A percentile compares a stretch with the other conserved stretches of the same genome.
These are phyloP conservation scores for Scaptodrosophila lebanonensis DNA, from an alignment of 1,140 invertebrate genomes.

Conservation along the genomic window DNA sequence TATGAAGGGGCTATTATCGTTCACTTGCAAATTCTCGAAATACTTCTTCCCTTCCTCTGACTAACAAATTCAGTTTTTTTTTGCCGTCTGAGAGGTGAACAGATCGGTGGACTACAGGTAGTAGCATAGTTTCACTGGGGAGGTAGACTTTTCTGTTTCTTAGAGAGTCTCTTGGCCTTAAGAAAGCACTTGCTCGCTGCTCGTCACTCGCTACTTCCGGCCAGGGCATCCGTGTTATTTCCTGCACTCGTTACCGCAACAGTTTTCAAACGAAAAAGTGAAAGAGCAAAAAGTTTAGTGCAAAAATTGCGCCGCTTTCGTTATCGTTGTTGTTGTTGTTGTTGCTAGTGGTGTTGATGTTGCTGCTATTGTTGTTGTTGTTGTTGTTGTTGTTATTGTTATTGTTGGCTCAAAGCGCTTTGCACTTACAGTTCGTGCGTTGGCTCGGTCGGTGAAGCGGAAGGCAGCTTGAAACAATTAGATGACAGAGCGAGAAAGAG, in stretches of 20 bases:
- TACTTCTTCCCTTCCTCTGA: too few species aligned
- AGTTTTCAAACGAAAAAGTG: slow-evolving; percentile 42
- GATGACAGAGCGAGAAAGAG: not conserved
- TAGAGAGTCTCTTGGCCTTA: too few species aligned
- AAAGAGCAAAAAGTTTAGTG: slow-evolving; percentile 63
- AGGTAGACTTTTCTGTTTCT: too few species aligned
- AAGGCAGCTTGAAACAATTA: slow-evolving; percentile 45
- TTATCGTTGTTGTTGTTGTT: not conserved
- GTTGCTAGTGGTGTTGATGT: not conserved
- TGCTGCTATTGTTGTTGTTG: slow-evolving; percentile 2
- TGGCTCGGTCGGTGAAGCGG: slow-evolving; percentile 48
- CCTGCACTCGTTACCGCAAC: slow-evolving; percentile 39
- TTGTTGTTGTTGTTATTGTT: slow-evolving; percentile 10
- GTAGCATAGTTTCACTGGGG: too few species aligned
- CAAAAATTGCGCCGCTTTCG: slow-evolving; percentile 35
- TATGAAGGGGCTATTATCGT: too few species aligned
- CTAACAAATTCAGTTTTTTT: too few species aligned
- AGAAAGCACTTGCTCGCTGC: too few species aligned
- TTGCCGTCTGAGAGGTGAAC: too few species aligned
- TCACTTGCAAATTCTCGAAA: too few species aligned
- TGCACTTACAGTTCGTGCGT: slow-evolving; percentile 66
- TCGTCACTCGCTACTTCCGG: slow-evolving; percentile 10
- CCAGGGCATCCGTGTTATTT: slow-evolving; percentile 39
- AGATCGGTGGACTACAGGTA: too few species aligned
- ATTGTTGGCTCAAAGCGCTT: slow-evolving; percentile 44